Percentiles rank a stretch among this genome's conserved stretches.
Conservation (phyloP, 2,113 vertebrate genomes). For the Macrotus californicus region DNA sequence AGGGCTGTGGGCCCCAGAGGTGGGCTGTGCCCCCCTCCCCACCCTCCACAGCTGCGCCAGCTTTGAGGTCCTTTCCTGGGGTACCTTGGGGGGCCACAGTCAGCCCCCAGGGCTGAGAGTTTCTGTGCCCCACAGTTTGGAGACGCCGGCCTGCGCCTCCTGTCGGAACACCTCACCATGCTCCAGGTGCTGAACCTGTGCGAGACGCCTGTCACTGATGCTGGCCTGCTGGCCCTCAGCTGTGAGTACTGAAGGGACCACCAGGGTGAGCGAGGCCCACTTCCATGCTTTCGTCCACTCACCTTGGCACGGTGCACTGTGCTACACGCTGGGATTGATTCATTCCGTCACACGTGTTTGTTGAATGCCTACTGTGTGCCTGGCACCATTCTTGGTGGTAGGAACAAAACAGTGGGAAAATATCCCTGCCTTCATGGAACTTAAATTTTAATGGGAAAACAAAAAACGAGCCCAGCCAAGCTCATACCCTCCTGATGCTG, state of each 20-base stretch:
- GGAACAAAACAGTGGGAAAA: accelerated
- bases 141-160: slow-evolving; percentile 93
- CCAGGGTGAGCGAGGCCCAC: accelerated
- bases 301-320: accelerated
- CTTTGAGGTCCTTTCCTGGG: neutral
- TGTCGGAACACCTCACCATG: slow-evolving; percentile 97
- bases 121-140: slow-evolving; percentile 85
- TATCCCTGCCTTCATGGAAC: accelerated
- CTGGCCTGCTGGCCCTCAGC: slow-evolving; percentile 94
- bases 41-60: no score
- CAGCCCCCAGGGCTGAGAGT: neutral
- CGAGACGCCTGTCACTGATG: slow-evolving; percentile 96
- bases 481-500: accelerated
- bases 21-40: accelerated
- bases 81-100: accelerated
- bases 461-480: neutral
- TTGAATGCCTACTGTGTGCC: neutral
- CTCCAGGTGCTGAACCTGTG: slow-evolving; percentile 99
- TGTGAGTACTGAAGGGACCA: slow-evolving; percentile 83
- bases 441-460: neutral
- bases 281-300: accelerated
- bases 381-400: neutral
- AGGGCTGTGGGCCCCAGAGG: neutral
- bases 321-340: neutral
- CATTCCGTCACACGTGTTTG: no score